Percentiles rank a stretch among this genome's conserved stretches.
Evolutionary conservation across 64 coral and sea anemone species (phyloP).

Genomic region (Pocillopora damicornis): DNA sequence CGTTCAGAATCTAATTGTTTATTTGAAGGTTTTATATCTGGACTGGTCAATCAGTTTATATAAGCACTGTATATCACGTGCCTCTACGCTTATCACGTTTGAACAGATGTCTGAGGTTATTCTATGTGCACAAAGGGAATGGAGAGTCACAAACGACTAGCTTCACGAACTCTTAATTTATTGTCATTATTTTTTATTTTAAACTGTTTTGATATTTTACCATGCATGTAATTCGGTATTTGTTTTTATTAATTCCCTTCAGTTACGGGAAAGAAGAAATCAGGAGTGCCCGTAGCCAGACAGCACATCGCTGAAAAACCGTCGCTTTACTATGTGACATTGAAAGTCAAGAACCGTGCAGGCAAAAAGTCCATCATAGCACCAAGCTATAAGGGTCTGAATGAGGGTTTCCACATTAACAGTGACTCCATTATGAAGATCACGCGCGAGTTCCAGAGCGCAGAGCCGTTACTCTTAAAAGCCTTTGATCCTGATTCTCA

Average conservation of each 20-base stretch:
- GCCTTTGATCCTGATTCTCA: slow-evolving; percentile 74
- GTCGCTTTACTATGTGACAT: slow-evolving; percentile 70
- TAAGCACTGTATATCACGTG: too few species aligned
- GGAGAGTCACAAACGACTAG: too few species aligned
- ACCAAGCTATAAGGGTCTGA: slow-evolving; percentile 50
- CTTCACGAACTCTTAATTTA: too few species aligned
- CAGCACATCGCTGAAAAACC: slow-evolving; percentile 29
- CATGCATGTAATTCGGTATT: too few species aligned
- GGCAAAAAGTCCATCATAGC: slow-evolving; percentile 81
- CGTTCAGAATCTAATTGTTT: too few species aligned
- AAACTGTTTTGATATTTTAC: too few species aligned
- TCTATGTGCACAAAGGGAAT: too few species aligned
- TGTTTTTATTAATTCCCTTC: not conserved
- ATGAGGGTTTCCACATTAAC: slow-evolving; percentile 75
- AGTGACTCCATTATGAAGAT: slow-evolving; percentile 81
- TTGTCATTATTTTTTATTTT: too few species aligned
- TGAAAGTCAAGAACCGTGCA: slow-evolving; percentile 79
- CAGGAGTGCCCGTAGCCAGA: not conserved
- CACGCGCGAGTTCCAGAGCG: slow-evolving; percentile 66
- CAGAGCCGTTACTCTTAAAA: slow-evolving; percentile 51
- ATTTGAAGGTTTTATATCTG: too few species aligned
- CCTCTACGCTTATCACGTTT: too few species aligned
- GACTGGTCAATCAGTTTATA: too few species aligned
- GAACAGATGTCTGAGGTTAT: too few species aligned
- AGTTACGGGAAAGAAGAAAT: slow-evolving; percentile 32